Base-by-base conservation (phyloP, 2,113 vertebrate species). In the Aepyceros melampus region DNA sequence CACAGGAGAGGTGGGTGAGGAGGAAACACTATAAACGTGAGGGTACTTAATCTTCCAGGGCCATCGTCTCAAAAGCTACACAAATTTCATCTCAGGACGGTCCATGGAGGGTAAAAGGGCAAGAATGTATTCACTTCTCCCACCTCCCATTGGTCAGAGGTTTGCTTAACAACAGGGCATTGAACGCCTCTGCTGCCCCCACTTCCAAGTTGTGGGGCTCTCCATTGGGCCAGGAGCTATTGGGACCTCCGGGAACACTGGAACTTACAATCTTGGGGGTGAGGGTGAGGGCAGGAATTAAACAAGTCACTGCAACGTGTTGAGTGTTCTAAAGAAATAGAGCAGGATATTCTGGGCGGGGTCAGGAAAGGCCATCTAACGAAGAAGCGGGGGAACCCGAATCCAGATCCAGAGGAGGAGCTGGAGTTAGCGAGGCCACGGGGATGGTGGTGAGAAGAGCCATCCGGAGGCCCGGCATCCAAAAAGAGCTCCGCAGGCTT, bases 1-100 rank as follows among this genome's bases (percentile, higher is more conserved):
- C 16, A 2, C 67, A 31, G 79, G 36, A 25, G 0, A 58, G 45
- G 3, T 1, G 21, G 55, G 17, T 16, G 2, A n/a, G 87, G 74
- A 56, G n/a, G 27, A 60, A 36, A 27, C 58, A 2, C 16, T 2
- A 4, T 36, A 12, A 6, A 0, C 1, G 0, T 0, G 53, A 6
- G 55, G 40, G 16, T 4, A 31, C 45, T 60, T 62, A 8, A 16
- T 7, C 62, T 33, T 21, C 47, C 23, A 31, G 47, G 29, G 25
- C 49, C 17, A 6, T 17, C 27, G 25, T 64, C 67, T 27, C 45
- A 31, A 76, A 83, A 53, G 43, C 71, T 6, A 0, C 4, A 5
- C 49, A 2, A 4, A 6, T 25, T 67, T 78, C 94, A 83, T 53
- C 11, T 71, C 43, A 29, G 49, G 76, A 78, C 47, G 23, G 23